A percentile compares a stretch with the other conserved stretches of the same genome.
phyloP scores from a whole-genome alignment of 2,113 vertebrate genomes.

The Jaculus jaculus region DNA sequence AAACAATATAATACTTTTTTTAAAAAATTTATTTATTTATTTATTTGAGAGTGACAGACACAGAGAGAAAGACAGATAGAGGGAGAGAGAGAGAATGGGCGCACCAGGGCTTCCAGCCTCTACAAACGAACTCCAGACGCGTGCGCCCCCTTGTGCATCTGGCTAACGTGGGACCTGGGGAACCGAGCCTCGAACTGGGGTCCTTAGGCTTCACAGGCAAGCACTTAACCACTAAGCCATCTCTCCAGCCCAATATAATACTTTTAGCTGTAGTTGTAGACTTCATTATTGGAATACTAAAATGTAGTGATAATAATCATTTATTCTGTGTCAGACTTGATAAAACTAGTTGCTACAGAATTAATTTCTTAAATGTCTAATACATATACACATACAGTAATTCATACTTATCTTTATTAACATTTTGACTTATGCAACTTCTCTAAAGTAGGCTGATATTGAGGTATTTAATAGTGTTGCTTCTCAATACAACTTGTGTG shows the following conservation, averaged over 20 bases:
- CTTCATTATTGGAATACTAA: not conserved
- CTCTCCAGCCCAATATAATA: too few species aligned
- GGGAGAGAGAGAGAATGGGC: too few species aligned
- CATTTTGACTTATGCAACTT: not conserved
- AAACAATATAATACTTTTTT: not conserved
- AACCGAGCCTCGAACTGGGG: too few species aligned
- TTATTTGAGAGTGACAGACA: too few species aligned
- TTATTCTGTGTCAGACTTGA: not conserved
- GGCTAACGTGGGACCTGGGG: too few species aligned
- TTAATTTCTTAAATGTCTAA: not conserved
- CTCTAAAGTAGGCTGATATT: not conserved
- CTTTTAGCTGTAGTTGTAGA: not conserved
- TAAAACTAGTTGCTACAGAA: not conserved
- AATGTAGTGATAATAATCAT: not conserved
- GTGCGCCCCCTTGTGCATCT: too few species aligned
- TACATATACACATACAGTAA: not conserved
- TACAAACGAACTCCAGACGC: too few species aligned
- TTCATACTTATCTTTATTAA: not conserved
- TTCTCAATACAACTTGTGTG: not conserved
- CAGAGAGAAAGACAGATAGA: too few species aligned
- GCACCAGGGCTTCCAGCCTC: too few species aligned
- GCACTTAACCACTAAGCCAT: too few species aligned
- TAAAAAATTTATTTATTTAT: too few species aligned
- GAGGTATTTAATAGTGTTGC: not conserved
- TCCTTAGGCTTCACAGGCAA: too few species aligned